Conservation (phyloP, 1,140 invertebrate species). For the Diprion similis region DNA sequence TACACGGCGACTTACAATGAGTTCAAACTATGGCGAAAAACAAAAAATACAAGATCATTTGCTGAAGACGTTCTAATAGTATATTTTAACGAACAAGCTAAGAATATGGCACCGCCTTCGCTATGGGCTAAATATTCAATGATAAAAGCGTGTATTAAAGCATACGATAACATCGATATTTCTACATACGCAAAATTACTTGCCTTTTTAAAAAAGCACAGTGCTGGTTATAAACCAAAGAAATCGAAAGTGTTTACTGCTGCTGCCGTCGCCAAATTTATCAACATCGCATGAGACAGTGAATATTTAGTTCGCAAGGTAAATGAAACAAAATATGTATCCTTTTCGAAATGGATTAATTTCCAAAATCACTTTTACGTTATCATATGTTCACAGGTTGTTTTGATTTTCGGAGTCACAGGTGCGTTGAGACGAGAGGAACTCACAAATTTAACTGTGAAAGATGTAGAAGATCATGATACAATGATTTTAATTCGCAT, state of each 20-base stretch:
- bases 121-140: no score
- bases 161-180: conserved; percentile 4
- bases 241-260: conserved; percentile 1
- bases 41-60: conserved; percentile 7
- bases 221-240: neutral
- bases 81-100: no score
- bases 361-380: neutral
- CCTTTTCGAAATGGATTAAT: neutral
- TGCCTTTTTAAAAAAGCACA: conserved; percentile 12
- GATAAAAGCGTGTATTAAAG: neutral
- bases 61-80: no score
- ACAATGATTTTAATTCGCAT: conserved; percentile 27
- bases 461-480: conserved; percentile 33
- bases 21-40: neutral
- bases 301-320: neutral
- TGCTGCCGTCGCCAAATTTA: conserved; percentile 3
- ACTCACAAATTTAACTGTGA: conserved; percentile 29
- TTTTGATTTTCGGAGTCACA: conserved; percentile 31
- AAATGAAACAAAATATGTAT: neutral
- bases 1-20: no score
- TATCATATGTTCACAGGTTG: neutral
- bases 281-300: neutral
- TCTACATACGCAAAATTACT: neutral
- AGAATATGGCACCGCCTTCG: no score
- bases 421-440: conserved; percentile 33